These are phyloP conservation scores for Forbesichthys papilliferus DNA, from an alignment of 2,113 vertebrate genomes.

Conservation along the genomic window DNA sequence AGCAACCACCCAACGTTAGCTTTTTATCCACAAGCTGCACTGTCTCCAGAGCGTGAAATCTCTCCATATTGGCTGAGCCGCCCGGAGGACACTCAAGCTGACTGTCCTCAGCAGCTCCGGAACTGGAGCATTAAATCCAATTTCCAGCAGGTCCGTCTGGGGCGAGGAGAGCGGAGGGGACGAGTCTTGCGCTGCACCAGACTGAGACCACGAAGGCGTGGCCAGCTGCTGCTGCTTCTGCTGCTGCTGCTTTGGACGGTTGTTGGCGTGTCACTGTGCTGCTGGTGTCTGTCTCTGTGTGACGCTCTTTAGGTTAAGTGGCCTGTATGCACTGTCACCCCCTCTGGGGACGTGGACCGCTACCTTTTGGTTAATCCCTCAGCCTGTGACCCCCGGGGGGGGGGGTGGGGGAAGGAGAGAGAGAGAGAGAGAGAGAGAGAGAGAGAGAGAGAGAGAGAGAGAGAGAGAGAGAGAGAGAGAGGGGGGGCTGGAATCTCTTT, in stretches of 20 bases:
- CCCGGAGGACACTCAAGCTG: constrained; percentile 44
- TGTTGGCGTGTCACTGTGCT: background rate
- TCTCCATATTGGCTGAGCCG: constrained; percentile 56
- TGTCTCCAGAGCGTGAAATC: constrained; percentile 59
- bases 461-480: background rate
- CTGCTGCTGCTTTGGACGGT: constrained; percentile 20
- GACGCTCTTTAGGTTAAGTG: constrained; percentile 48
- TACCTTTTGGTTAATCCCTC: constrained; percentile 40
- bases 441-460: background rate
- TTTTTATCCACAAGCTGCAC: constrained; percentile 49
- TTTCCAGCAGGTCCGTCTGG: constrained; percentile 60
- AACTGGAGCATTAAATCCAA: constrained; percentile 74
- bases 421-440: background rate
- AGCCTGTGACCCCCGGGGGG: constrained; percentile 1
- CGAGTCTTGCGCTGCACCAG: constrained; percentile 14
- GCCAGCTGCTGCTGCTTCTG: constrained; percentile 7
- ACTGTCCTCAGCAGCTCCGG: constrained; percentile 41
- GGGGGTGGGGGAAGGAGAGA: background rate
- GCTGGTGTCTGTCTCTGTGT: constrained; percentile 6
- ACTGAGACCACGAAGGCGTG: constrained; percentile 11
- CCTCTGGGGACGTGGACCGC: constrained; percentile 11
- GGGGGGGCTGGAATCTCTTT: background rate
- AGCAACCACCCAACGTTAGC: constrained; percentile 37
- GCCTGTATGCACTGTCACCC: constrained; percentile 27
- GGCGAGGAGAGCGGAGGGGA: constrained; percentile 37